Base-by-base conservation (phyloP, 2,797 vertebrate genomes). In the Chaetodon trifasciatus region DNA sequence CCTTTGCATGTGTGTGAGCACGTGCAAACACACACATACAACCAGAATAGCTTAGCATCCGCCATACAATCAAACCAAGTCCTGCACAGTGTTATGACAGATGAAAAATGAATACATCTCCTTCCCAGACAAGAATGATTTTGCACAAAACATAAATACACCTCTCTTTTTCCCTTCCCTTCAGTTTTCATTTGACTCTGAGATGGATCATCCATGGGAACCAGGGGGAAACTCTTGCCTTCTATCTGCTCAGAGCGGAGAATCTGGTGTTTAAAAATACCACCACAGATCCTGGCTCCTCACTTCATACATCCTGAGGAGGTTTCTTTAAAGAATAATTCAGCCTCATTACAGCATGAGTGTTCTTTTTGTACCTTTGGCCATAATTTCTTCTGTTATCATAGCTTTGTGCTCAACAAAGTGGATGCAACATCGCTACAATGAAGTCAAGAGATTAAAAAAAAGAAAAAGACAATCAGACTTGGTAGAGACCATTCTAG, bases 81-180 rank as follows among this genome's bases (percentile, higher is more conserved):
- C 7, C n/a, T 53, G 69, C 8, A 40, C 24, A 10, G 39, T 49
- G 13, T 60, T 62, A 47, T 64, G 70, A 69, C 49, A 65, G 42
- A 21, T 69, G 10, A 47, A 61, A 74, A 62, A 83, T 49, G 76
- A 62, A 73, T 37, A 35, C 23, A 68, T 28, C 11, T 57, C 8
- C 19, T 24, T 53, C 24, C 1, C 13, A 69, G 65, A 53, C 9
- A 74, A 76, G 17, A 50, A 58, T 47, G 32, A 67, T 57, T 70
- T 64, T 72, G 57, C 60, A 83, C 17, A 78, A 77, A 78, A 46
- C 17, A 35, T 44, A 21, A 50, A 71, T 56, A 69, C 21, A 57
- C 2, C 46, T 57, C 28, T 21, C 19, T 78, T 63, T 40, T 57
- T 67, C 15, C 15, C n/a, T 19, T 28, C 15, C 24, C 32, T 32